Percentiles rank a stretch among this genome's conserved stretches.
Evolutionary conservation across 1,140 invertebrate species (phyloP).

Genomic region (Drosophila simulans): DNA sequence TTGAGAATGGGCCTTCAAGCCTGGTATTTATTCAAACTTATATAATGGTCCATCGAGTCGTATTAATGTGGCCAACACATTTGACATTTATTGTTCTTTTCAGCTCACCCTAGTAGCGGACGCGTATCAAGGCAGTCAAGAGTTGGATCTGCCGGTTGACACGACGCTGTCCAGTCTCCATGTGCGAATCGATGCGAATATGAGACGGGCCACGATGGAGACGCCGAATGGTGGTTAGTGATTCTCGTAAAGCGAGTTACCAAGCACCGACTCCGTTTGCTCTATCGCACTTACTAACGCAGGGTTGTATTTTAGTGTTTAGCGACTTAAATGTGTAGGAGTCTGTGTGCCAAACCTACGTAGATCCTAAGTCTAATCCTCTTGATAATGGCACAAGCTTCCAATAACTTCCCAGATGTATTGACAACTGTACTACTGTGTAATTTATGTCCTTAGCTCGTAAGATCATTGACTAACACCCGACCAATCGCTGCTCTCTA

Average conservation of each 20-base stretch:
- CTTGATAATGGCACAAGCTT: slow-evolving; percentile 20
- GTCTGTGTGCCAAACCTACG: slow-evolving; percentile 51
- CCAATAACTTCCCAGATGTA: slow-evolving; percentile 3
- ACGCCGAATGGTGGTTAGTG: slow-evolving; percentile 84
- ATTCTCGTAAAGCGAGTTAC: slow-evolving; percentile 18
- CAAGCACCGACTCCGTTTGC: slow-evolving; percentile 42
- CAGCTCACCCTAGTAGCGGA: slow-evolving; percentile 80
- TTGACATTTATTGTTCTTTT: background rate
- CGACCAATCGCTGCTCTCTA: slow-evolving; percentile 11
- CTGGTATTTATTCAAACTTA: background rate
- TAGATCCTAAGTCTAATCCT: slow-evolving; percentile 36
- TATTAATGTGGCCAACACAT: background rate
- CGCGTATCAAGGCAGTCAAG: slow-evolving; percentile 71
- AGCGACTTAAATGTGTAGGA: slow-evolving; percentile 27
- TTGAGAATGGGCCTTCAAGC: background rate
- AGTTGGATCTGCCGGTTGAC: slow-evolving; percentile 79
- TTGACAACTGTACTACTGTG: slow-evolving; percentile 29
- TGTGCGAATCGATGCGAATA: slow-evolving; percentile 78
- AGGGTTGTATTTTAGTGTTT: slow-evolving; percentile 52
- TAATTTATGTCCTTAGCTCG: slow-evolving; percentile 55
- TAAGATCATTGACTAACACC: slow-evolving; percentile 49
- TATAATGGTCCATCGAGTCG: background rate
- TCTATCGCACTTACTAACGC: slow-evolving; percentile 52
- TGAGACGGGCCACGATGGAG: slow-evolving; percentile 76
- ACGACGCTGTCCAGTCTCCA: slow-evolving; percentile 80